Percentiles rank a stretch among this genome's conserved stretches.
Conservation (phyloP, 2,888 invertebrate species). For the Hypomecis atomaria region DNA sequence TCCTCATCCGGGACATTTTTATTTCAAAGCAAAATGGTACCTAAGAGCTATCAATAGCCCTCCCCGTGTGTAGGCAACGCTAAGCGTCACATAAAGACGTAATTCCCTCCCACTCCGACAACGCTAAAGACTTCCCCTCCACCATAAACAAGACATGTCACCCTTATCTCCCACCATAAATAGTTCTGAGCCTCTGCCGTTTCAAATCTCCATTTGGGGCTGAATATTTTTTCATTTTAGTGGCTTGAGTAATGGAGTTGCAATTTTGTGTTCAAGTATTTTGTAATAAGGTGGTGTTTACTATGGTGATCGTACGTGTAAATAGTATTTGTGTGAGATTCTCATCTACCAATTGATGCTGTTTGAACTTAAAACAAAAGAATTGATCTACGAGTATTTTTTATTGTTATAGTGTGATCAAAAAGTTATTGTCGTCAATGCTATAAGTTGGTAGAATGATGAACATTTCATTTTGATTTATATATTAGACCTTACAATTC, state of each 20-base stretch:
- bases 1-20: no score
- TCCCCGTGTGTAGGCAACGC: conserved; percentile 49
- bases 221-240: conserved; percentile 26
- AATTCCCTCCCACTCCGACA: conserved; percentile 56
- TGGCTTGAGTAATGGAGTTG: conserved; percentile 10
- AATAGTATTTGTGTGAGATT: no score
- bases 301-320: no score
- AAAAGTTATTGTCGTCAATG: no score
- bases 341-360: no score
- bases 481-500: no score
- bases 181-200: conserved; percentile 52
- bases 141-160: conserved; percentile 73
- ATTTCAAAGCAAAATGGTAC: no score
- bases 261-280: background rate
- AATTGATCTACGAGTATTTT: no score
- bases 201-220: conserved; percentile 34
- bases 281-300: background rate
- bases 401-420: no score
- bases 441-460: no score
- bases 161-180: conserved; percentile 72
- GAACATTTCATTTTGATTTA: no score
- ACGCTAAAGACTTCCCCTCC: conserved; percentile 74
- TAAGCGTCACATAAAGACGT: conserved; percentile 65
- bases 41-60: background rate
- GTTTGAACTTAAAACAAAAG: no score